phyloP scores from a whole-genome alignment of 1,140 invertebrate species.

The Hyposmocoma kahamanoa region DNA sequence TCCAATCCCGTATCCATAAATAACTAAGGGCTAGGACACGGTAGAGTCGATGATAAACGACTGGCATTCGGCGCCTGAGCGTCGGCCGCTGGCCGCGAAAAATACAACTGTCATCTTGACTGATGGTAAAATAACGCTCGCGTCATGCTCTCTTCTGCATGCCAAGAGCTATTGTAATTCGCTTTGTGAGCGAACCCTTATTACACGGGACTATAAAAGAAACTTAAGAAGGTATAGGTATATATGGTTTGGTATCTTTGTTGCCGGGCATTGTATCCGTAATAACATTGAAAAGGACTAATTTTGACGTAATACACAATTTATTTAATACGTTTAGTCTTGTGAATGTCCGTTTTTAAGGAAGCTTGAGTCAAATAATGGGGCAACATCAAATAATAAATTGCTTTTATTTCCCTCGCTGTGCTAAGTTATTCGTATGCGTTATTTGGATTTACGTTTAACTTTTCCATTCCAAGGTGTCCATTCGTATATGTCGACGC shows the following conservation, averaged over 20 bases:
- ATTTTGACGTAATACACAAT: too few relatives aligned
- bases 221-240: neutral
- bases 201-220: constrained; percentile 32
- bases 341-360: too few relatives aligned
- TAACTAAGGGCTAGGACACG: constrained; percentile 55
- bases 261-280: too few relatives aligned
- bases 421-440: too few relatives aligned
- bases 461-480: constrained; percentile 4
- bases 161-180: constrained; percentile 53
- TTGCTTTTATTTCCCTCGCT: too few relatives aligned
- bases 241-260: too few relatives aligned
- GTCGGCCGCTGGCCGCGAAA: constrained; percentile 66
- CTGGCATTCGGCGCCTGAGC: constrained; percentile 51
- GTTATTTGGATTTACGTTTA: neutral
- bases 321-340: too few relatives aligned
- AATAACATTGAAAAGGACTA: too few relatives aligned
- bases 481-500: constrained; percentile 10
- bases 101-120: constrained; percentile 71
- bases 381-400: too few relatives aligned
- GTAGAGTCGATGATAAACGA: constrained; percentile 66
- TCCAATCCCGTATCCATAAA: constrained; percentile 51
- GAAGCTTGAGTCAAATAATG: too few relatives aligned
- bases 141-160: constrained; percentile 62
- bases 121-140: constrained; percentile 65
- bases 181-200: constrained; percentile 47